phyloP scores from a whole-genome alignment of 2,888 invertebrate genomes.

The Odiellus spinosus region DNA sequence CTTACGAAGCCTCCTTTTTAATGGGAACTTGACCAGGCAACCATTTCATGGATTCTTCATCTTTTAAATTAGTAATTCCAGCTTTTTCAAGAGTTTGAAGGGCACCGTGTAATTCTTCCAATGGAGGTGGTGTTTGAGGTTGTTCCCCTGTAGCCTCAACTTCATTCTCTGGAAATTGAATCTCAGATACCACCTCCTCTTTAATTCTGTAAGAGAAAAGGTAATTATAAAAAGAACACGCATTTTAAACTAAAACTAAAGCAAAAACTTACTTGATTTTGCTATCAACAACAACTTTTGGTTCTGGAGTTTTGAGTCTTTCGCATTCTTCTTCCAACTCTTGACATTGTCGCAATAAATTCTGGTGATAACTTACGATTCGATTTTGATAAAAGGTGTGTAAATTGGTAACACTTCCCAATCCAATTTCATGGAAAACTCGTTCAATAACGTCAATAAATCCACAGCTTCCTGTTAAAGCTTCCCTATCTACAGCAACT shows the following conservation, averaged over 20 bases:
- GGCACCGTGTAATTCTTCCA: constrained; percentile 3
- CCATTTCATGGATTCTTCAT: constrained; percentile 4
- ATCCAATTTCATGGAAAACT: constrained; percentile 42
- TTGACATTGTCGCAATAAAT: constrained; percentile 27
- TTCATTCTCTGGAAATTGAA: constrained; percentile 3
- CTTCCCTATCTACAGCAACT: constrained; percentile 1
- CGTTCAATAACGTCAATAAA: constrained; percentile 39
- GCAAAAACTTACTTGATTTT: background rate
- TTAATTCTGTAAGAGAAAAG: background rate
- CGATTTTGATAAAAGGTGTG: constrained; percentile 41
- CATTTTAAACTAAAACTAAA: no score
- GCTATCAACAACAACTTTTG: background rate
- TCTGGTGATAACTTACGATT: constrained; percentile 28
- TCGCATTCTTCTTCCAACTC: constrained; percentile 30
- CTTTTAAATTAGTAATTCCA: background rate
- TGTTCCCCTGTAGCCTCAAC: background rate
- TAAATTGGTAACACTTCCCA: constrained; percentile 40
- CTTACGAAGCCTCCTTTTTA: no score
- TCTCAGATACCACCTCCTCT: constrained; percentile 3
- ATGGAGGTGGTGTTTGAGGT: constrained; percentile 1
- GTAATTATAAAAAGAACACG: no score
- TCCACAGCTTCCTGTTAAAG: constrained; percentile 1
- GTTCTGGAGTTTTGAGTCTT: constrained; percentile 19
- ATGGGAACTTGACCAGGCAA: background rate
- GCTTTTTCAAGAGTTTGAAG: constrained; percentile 1